phyloP scores from a whole-genome alignment of 2,888 invertebrate species.

The Tetramorium bicarinatum region DNA sequence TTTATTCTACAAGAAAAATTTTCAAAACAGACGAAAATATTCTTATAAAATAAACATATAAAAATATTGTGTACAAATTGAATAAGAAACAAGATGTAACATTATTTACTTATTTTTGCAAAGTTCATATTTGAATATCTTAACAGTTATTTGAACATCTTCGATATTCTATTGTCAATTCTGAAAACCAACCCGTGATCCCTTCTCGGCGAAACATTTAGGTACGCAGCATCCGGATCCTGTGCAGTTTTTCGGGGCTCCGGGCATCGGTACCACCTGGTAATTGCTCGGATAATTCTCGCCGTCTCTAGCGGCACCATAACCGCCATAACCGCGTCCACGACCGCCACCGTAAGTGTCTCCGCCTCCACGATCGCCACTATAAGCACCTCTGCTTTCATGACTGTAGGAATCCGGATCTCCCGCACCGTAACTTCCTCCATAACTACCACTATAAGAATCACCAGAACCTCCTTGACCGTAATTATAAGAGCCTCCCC shows the following conservation, averaged over 20 bases:
- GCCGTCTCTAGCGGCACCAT: slow-evolving; percentile 65
- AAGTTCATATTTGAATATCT: background rate
- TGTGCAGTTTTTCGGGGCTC: slow-evolving; percentile 89
- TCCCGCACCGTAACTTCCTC: slow-evolving; percentile 29
- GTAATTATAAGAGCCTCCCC: slow-evolving; percentile 57
- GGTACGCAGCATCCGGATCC: slow-evolving; percentile 92
- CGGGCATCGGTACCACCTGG: slow-evolving; percentile 86
- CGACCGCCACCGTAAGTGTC: slow-evolving; percentile 22
- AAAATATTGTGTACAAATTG: background rate
- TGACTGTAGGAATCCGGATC: slow-evolving; percentile 11
- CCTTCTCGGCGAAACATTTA: slow-evolving; percentile 96
- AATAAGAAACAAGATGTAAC: background rate
- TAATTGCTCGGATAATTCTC: slow-evolving; percentile 86
- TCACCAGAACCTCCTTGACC: slow-evolving; percentile 63
- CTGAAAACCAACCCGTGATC: slow-evolving; percentile 89
- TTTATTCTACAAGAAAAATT: background rate
- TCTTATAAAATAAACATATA: background rate
- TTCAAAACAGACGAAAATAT: too few species aligned
- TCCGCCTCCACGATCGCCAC: slow-evolving; percentile 30
- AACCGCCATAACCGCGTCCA: slow-evolving; percentile 57
- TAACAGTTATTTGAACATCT: background rate
- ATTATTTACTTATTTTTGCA: background rate
- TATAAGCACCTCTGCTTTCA: slow-evolving; percentile 33
- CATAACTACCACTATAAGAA: slow-evolving; percentile 56
- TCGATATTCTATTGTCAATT: background rate